Evolutionary conservation across 2,888 invertebrate species (phyloP), one percentile per base, ranked within the genome.

Genomic region (Xestia sexstrigata): DNA sequence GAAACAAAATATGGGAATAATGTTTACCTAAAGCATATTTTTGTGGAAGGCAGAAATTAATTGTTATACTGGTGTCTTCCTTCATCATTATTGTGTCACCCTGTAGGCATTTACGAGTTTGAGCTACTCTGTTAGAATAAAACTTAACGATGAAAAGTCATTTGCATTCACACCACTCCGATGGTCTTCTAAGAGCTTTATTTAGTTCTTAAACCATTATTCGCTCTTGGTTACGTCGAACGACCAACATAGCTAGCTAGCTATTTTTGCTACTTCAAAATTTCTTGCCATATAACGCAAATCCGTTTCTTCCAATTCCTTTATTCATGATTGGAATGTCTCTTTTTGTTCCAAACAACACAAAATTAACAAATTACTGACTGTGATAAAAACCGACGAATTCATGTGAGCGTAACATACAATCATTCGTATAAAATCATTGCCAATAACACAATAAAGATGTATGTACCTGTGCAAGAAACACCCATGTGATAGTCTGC

Each of bases 361-460:
- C 63, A 77, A 63, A 73, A 77, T 77, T 71, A 78, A 73, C 70
- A 84, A 87, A 81, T 87, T 75, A 78, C 42, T n/a, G 15, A 65
- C 62, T 75, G 9, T 62, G 35, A 81, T 71, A 84, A 85, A 87
- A 87, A 84, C 76, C 85, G 79, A 85, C 82, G 75, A 79, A 87
- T 66, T 47, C 87, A 87, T 78, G 82, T 69, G 88, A 87, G 82
- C 75, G 74, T 86, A 84, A 77, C 80, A 30, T 85, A 85, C 82
- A 87, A 87, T 85, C 87, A 80, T 80, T 74, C 75, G 62, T 62
- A 70, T 83, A 86, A 88, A 87, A 88, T 86, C 83, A 87, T 79
- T 82, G 88, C 86, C 81, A 85, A 87, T 88, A 87, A 77, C 79
- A 85, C 88, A 87, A 87, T 83, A 79, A 77, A 81, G 78, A 71